Percentiles rank a stretch among this genome's conserved stretches.
Conservation (phyloP, 2,113 vertebrate genomes). For the Bolborhynchus lineola region DNA sequence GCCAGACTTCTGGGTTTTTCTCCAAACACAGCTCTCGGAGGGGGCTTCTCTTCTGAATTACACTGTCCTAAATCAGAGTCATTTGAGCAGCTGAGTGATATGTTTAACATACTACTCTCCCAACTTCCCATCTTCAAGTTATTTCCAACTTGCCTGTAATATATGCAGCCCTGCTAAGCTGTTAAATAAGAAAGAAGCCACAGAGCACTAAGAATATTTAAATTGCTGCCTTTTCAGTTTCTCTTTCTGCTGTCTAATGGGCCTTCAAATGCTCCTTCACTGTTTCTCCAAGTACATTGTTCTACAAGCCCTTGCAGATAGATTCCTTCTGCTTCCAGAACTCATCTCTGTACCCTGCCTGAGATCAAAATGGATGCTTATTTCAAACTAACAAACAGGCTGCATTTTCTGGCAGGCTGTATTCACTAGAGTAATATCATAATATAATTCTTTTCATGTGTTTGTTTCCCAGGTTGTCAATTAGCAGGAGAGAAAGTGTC, state of each 20-base stretch:
- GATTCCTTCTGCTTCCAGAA: background rate
- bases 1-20: background rate
- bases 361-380: constrained; percentile 14
- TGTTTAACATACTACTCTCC: background rate
- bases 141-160: background rate
- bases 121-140: background rate
- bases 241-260: background rate
- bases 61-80: background rate
- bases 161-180: background rate
- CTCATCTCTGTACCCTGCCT: background rate
- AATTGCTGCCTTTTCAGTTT: background rate
- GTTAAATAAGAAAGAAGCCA: background rate
- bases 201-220: background rate
- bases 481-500: constrained; percentile 58
- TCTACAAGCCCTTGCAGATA: background rate
- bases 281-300: background rate
- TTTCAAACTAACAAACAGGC: background rate
- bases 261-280: background rate
- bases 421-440: constrained; percentile 11
- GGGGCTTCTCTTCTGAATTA: background rate
- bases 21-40: background rate
- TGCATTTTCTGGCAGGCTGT: constrained; percentile 34
- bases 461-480: constrained; percentile 64
- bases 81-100: accelerated
- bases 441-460: constrained; percentile 23